Evolutionary conservation across 2,888 invertebrate genomes (phyloP), one percentile per base, ranked within the genome.

Genomic region (Vannuccia rotundouncinata): DNA sequence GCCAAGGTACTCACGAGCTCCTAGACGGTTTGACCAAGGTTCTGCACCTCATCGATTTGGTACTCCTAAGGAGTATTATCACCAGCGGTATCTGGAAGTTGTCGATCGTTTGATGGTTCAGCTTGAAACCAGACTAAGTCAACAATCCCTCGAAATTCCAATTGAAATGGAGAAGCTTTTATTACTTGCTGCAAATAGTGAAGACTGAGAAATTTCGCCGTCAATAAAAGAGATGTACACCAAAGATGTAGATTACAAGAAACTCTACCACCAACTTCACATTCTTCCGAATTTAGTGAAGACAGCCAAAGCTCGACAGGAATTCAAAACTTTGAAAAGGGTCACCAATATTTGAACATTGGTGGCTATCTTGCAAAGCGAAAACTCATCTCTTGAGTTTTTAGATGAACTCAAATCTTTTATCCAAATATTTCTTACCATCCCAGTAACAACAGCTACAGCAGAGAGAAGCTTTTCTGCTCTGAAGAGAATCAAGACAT

Each of bases 371-470:
- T 73, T 73, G 5, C 74, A n/a, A 10, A 10, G 5, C n/a, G 10
- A 73, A 10, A n/a, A n/a, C n/a, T 10, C 74, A 10, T 28, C 74
- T 10, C 2, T 5, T 10, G 5, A 73, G 25, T 10, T 73, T 73
- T 5, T 73, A 5, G 28, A n/a, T 73, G 74, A 73, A 73, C 10
- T 73, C 2, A n/a, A 73, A 28, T 10, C 5, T 5, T 73, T 73
- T 5, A 5, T 73, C 5, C 74, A 31, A 31, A 77, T 77, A 31
- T 77, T 77, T 77, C 45, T 77, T 27, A 77, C 77, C 30, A 25
- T 31, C 13, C 77, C 77, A 31, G 77, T 77, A 2, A 77, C 25
- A 29, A 17, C 22, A 31, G 31, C 77, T 10, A 28, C 13, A n/a
- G 77, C 77, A 31, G 59, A 77, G 45, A 29, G 77, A n/a, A 77